phyloP scores from a whole-genome alignment of 2,797 vertebrate species.

The Halcyon smyrnensis region DNA sequence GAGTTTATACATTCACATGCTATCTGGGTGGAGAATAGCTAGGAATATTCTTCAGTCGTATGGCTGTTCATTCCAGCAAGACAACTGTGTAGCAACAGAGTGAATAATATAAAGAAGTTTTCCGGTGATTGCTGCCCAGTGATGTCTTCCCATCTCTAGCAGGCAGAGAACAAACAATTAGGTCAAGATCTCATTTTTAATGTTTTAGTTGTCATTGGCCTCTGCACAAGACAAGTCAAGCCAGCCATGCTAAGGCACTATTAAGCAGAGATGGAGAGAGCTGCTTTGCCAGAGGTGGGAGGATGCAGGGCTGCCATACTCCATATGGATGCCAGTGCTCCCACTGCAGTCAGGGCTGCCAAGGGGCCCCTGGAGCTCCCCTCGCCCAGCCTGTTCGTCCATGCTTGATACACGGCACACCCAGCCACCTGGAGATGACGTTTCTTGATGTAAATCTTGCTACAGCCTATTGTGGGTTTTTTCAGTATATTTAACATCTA shows the following conservation, averaged over 20 bases:
- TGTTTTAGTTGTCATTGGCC: background rate
- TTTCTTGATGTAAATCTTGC: background rate
- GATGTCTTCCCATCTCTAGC: background rate
- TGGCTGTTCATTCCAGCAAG: background rate
- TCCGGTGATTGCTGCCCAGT: background rate
- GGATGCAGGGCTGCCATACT: accelerated
- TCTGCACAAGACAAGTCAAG: background rate
- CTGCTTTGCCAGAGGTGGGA: background rate
- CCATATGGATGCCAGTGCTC: background rate
- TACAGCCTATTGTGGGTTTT: background rate
- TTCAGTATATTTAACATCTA: background rate
- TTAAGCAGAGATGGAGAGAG: background rate
- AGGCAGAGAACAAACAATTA: background rate
- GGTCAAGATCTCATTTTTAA: background rate
- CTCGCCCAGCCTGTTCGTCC: background rate
- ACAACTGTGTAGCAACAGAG: background rate
- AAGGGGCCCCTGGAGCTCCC: background rate
- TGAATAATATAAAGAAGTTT: background rate
- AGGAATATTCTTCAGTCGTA: background rate
- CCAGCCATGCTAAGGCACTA: background rate
- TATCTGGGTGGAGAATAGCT: background rate
- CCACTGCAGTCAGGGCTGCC: background rate
- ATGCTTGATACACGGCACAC: accelerated
- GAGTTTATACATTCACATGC: background rate
- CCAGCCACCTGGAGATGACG: background rate